phyloP scores from a whole-genome alignment of 2,888 invertebrate genomes.

The Synanthedon formicaeformis region DNA sequence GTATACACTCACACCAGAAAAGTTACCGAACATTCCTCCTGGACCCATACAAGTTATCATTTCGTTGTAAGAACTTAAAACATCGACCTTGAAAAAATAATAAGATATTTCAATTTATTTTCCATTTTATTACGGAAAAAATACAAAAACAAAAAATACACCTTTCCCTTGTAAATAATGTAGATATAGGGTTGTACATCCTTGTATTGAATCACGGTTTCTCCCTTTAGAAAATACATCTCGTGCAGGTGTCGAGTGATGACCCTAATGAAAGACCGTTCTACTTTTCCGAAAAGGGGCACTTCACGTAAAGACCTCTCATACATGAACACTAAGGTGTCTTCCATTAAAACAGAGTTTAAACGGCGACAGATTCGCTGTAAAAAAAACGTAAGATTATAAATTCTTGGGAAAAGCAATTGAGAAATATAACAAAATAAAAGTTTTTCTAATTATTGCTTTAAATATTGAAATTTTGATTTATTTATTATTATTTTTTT shows the following conservation, averaged over 20 bases:
- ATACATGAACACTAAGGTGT: constrained; percentile 64
- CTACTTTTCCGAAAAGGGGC: constrained; percentile 65
- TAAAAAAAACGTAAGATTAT: background rate
- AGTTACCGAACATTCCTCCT: constrained; percentile 67
- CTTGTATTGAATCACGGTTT: constrained; percentile 56
- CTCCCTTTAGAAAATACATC: constrained; percentile 61
- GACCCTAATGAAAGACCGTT: constrained; percentile 65
- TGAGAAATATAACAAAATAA: too few relatives aligned
- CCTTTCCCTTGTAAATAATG: constrained; percentile 66
- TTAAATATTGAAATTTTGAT: too few relatives aligned
- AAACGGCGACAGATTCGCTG: constrained; percentile 60
- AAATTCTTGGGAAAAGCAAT: too few relatives aligned
- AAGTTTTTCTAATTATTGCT: too few relatives aligned
- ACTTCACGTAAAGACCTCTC: constrained; percentile 62
- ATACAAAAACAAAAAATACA: constrained; percentile 11
- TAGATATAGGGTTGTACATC: constrained; percentile 60
- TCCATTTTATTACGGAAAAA: constrained; percentile 6
- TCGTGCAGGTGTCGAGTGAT: constrained; percentile 63
- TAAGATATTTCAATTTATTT: too few relatives aligned
- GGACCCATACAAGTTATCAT: constrained; percentile 66
- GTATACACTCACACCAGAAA: constrained; percentile 42
- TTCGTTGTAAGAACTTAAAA: constrained; percentile 57
- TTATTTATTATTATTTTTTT: too few relatives aligned
- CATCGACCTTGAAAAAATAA: constrained; percentile 42
- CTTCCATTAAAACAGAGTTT: constrained; percentile 66